Evolutionary conservation across 2,888 invertebrate species (phyloP), one percentile per base, ranked within the genome.

Genomic region (Cheilosia pagana): DNA sequence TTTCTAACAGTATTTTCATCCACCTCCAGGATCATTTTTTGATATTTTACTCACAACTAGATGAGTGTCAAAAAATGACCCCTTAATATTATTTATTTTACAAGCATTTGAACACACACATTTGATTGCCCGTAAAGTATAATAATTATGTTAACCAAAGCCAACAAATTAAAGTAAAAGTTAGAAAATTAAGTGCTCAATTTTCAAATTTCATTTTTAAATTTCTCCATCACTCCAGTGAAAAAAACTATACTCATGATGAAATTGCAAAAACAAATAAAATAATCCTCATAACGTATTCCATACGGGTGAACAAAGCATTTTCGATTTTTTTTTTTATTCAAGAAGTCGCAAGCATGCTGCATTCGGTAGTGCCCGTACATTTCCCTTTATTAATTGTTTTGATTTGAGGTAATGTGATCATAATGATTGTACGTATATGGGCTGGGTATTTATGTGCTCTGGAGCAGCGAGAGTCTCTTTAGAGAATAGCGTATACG

Each of bases 351-450:
- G 60, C 65, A 39, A 41, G 45, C 45, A 45, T 16, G 45, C 55
- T 63, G 63, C 81, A 81, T 53, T 70, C 50, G 57, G 21, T 63
- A 70, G 41, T 65, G 76, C 71, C 60, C 71, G 65, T 59, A 72
- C 71, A 71, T 67, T 78, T 82, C 60, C 78, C 53, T 67, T 78
- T 72, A 78, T 78, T 70, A 82, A 65, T 78, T 67, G 55, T 72
- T 82, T 78, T 72, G 59, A 82, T 81, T 81, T 76, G 43, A 70
- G 55, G 60, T 52, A 53, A 60, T 67, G 53, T 62, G 68, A 53
- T 74, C 63, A 63, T 71, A 55, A 74, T 67, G 52, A 53, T 39
- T 39, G 25, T 39, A 59, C 48, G 5, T 28, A 48, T 31, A 63
- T 70, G 43, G 63, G 23, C n/a, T 65, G 41, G 39, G 6, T 41